Conservation (phyloP, 2,888 invertebrate species). For the Nephrocerus scutellatus region DNA sequence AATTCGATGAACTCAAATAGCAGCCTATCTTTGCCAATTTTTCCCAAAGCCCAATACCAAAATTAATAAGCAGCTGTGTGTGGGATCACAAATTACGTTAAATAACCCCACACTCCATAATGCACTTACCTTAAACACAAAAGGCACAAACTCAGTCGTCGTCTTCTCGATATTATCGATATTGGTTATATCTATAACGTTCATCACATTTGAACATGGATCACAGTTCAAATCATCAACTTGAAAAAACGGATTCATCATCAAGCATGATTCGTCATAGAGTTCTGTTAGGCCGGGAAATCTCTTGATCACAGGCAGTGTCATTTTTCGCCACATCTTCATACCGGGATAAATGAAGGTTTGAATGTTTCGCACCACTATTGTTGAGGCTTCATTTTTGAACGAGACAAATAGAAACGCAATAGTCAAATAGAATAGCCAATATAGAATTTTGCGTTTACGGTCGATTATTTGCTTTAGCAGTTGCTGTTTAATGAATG, state of each 20-base stretch:
- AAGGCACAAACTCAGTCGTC: slow-evolving; percentile 46
- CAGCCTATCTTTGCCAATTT: too few species aligned
- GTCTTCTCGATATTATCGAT: too few species aligned
- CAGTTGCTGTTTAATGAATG: slow-evolving; percentile 44
- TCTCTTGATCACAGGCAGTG: slow-evolving; percentile 66
- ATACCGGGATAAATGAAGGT: slow-evolving; percentile 76
- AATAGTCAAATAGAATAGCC: slow-evolving; percentile 38
- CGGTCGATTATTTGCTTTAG: slow-evolving; percentile 46
- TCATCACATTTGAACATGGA: slow-evolving; percentile 67
- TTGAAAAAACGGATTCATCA: slow-evolving; percentile 77
- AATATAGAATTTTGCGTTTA: slow-evolving; percentile 42
- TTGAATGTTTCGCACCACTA: slow-evolving; percentile 65
- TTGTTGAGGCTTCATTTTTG: slow-evolving; percentile 57
- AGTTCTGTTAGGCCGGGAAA: slow-evolving; percentile 69
- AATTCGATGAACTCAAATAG: too few species aligned
- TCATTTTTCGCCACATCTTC: slow-evolving; percentile 62
- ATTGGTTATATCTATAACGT: slow-evolving; percentile 50
- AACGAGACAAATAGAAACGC: slow-evolving; percentile 49
- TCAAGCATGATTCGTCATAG: slow-evolving; percentile 77
- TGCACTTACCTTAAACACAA: slow-evolving; percentile 51
- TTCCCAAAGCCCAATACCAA: too few species aligned
- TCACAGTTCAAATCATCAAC: slow-evolving; percentile 78
- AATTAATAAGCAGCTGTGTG: too few species aligned
- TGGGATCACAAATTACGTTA: background rate
- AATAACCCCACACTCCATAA: background rate